Conservation (phyloP, 2,797 vertebrate species). For the Spheniscus humboldti region DNA sequence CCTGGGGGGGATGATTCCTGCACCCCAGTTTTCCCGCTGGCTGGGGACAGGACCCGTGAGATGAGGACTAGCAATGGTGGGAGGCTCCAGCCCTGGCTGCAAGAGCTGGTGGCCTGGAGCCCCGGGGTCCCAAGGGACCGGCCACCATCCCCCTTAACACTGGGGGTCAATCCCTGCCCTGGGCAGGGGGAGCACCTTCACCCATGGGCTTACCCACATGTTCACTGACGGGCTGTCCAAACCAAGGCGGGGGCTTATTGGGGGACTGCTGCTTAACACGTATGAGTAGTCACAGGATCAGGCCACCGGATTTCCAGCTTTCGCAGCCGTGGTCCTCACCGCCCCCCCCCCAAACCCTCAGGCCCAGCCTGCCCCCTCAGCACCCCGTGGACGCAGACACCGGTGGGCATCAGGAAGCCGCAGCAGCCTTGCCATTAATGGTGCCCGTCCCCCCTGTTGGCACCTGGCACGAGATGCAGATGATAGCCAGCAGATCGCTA, state of each 20-base stretch:
- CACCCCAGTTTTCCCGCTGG: neutral
- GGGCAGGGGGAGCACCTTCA: neutral
- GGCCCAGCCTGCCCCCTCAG: no score
- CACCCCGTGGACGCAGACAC: accelerated
- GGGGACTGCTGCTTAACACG: neutral
- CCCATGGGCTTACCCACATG: accelerated
- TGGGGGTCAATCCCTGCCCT: neutral
- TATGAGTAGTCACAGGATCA: accelerated
- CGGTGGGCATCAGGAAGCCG: accelerated
- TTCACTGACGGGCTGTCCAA: neutral
- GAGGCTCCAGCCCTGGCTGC: neutral
- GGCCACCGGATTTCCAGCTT: neutral
- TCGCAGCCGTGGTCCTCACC: neutral
- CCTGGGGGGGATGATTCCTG: neutral
- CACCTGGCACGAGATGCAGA: accelerated
- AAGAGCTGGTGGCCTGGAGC: neutral
- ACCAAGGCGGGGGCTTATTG: accelerated
- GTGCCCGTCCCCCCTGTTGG: neutral
- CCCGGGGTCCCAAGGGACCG: neutral
- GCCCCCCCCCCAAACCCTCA: no score
- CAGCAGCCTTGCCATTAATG: accelerated
- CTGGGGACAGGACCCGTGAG: no score
- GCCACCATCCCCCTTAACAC: no score
- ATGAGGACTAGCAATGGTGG: accelerated
- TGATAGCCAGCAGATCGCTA: accelerated